These are phyloP conservation scores for Scophthalmus maximus DNA, from an alignment of 2,113 vertebrate genomes.

Conservation along the genomic window DNA sequence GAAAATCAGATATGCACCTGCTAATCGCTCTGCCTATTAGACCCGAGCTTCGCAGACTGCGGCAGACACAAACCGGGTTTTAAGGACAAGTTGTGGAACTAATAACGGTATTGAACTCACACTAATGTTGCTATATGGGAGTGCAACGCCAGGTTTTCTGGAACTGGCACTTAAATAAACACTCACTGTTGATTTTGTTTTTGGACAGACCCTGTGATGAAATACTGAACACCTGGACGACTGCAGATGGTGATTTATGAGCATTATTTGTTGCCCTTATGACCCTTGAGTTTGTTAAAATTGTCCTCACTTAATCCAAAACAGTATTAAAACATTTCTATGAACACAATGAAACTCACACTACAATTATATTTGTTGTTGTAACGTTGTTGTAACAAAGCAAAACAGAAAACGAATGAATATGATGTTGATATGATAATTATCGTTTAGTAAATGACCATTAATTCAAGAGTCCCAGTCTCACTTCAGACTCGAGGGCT, in stretches of 20 bases:
- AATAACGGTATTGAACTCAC: conserved; percentile 28
- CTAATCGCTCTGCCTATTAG: conserved; percentile 68
- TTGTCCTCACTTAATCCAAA: background rate
- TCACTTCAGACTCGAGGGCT: too few species aligned
- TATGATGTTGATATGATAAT: too few species aligned
- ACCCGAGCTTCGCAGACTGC: conserved; percentile 45
- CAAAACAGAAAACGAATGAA: too few species aligned
- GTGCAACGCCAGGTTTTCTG: conserved; percentile 1
- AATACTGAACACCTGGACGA: background rate
- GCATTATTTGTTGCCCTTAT: background rate
- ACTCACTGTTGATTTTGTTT: background rate
- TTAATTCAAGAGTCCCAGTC: too few species aligned
- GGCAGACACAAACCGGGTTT: conserved; percentile 38
- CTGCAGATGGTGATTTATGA: background rate
- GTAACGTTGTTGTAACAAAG: too few species aligned
- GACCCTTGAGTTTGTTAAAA: conserved; percentile 6
- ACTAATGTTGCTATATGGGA: conserved; percentile 19
- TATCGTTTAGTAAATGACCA: too few species aligned
- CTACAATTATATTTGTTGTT: too few species aligned
- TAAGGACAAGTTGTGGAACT: conserved; percentile 20
- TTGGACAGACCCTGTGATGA: conserved; percentile 3
- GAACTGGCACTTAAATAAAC: conserved; percentile 3
- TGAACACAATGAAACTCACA: too few species aligned
- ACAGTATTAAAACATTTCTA: conserved; percentile 7
- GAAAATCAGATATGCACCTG: conserved; percentile 67